Evolutionary conservation across 2,888 invertebrate species (phyloP), one percentile per base, ranked within the genome.

Genomic region (Amphipyra tragopoginis): DNA sequence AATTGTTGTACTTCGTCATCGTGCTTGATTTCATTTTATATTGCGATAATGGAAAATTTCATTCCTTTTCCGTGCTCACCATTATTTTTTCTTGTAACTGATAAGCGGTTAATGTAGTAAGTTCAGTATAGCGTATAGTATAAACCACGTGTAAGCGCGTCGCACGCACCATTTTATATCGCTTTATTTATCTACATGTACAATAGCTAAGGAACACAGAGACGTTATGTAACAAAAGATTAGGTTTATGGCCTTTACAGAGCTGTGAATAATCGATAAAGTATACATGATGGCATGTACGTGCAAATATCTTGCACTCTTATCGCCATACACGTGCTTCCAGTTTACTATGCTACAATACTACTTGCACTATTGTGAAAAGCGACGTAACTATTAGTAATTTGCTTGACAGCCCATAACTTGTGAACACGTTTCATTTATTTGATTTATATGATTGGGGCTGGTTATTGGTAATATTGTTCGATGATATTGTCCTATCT

Each of bases 301-400:
- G 75, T 79, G 80, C 76, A 77, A 76, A 77, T 80, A 75, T 75
- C 78, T 79, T 83, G 80, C 77, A 77, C 77, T 81, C 81, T 90
- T 90, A 90, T 91, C 89, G 75, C 72, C 65, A 68, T 89, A 88
- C 92, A 91, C 90, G 90, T 91, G 90, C 84, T 86, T 69, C 54
- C 60, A 76, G 79, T 88, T 88, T 88, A 88, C 88, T 88, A 88
- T 65, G 67, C 56, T 69, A 75, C 70, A 59, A 53, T 77, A 82
- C 72, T 82, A 75, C 75, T 76, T 72, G 74, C 74, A 70, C 66
- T 74, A 67, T 72, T 71, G 75, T 75, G 64, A 65, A 75, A 80
- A 79, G 67, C 65, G 57, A 72, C 79, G 60, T 72, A 62, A 45
- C 50, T 48, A 52, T 60, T 72, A 42, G 60, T 72, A 66, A 76